A percentile compares a stretch with the other conserved stretches of the same genome.
These are phyloP conservation scores for Hirtodrosophila duncani DNA, from an alignment of 2,888 invertebrate genomes.

Conservation along the genomic window DNA sequence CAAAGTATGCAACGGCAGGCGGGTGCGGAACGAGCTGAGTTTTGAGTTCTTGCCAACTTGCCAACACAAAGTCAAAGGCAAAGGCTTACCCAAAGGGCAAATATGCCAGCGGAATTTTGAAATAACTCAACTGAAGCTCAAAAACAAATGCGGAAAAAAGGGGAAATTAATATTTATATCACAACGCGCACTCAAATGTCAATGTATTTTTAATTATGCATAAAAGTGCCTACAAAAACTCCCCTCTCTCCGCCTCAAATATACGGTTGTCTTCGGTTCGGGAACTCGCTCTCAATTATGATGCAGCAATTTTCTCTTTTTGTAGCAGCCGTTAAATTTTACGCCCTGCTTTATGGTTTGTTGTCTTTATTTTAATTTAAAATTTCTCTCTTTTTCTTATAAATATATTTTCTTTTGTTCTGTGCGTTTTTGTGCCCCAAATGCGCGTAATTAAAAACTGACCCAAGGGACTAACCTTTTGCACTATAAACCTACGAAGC, in stretches of 20 bases:
- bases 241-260: not conserved
- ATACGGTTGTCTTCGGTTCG: not conserved
- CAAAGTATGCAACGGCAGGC: conserved; percentile 40
- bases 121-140: conserved; percentile 33
- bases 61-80: too few species aligned
- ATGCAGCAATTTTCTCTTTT: conserved; percentile 64
- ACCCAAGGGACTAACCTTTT: conserved; percentile 52
- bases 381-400: conserved; percentile 20
- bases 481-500: conserved; percentile 25
- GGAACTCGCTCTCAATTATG: conserved; percentile 52
- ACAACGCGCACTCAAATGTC: conserved; percentile 60
- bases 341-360: conserved; percentile 40
- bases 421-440: conserved; percentile 38
- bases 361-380: conserved; percentile 39
- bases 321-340: conserved; percentile 58
- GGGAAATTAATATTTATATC: conserved; percentile 61
- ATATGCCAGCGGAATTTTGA: conserved; percentile 52
- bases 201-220: conserved; percentile 69
- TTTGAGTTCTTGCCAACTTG: too few species aligned
- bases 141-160: conserved; percentile 9
- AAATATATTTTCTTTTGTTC: not conserved
- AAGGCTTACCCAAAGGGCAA: conserved; percentile 52
- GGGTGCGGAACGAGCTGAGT: too few species aligned
- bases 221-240: conserved; percentile 30
- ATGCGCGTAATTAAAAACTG: conserved; percentile 72